phyloP scores from a whole-genome alignment of 2,888 invertebrate genomes.

The Piscicola geometra region DNA sequence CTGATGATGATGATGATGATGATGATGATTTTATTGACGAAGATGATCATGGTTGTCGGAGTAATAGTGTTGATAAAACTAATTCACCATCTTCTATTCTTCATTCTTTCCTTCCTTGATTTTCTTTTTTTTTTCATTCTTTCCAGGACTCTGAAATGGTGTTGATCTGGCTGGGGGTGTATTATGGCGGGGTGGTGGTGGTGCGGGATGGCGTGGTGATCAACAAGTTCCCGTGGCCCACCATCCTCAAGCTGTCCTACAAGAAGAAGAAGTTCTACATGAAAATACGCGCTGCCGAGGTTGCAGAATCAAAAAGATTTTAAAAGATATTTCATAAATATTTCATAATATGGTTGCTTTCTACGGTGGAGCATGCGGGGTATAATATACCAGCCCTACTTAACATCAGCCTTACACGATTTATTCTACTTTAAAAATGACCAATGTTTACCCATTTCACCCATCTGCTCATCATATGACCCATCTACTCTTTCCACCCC shows the following conservation, averaged over 20 bases:
- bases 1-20: background rate
- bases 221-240: conserved; percentile 98
- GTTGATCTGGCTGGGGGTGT: conserved; percentile 91
- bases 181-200: conserved; percentile 88
- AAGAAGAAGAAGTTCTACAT: conserved; percentile 96
- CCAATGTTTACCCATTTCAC: too few relatives aligned
- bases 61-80: background rate
- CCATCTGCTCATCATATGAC: too few relatives aligned
- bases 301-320: conserved; percentile 17
- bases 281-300: conserved; percentile 74
- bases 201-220: conserved; percentile 89
- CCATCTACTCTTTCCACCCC: too few relatives aligned
- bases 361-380: too few relatives aligned
- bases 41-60: conserved; percentile 12
- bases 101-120: background rate
- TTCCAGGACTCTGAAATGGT: conserved; percentile 83
- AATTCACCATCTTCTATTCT: background rate
- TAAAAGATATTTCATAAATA: too few relatives aligned
- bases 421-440: too few relatives aligned
- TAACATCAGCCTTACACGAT: too few relatives aligned
- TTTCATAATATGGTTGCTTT: too few relatives aligned
- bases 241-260: conserved; percentile 96
- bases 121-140: background rate
- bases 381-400: too few relatives aligned
- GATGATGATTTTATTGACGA: background rate